These are phyloP conservation scores for Adoxophyes honmai DNA, from an alignment of 1,140 invertebrate genomes.

Conservation along the genomic window DNA sequence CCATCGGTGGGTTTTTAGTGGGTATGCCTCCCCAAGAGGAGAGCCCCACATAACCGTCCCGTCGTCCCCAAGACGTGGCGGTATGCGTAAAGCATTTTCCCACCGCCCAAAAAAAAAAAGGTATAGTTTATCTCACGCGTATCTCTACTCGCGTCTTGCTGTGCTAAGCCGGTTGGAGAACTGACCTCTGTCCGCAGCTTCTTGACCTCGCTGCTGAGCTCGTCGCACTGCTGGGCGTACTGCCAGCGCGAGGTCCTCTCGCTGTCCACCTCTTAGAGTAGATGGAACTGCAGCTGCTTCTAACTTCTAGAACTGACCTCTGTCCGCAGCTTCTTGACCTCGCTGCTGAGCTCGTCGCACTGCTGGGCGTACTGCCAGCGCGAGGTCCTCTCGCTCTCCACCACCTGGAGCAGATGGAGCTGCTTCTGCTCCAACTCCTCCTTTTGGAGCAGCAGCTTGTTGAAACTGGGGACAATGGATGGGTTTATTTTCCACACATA, in stretches of 20 bases:
- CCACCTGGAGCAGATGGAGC: slow-evolving; percentile 93
- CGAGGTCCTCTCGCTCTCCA: slow-evolving; percentile 94
- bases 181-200: slow-evolving; percentile 92
- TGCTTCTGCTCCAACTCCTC: slow-evolving; percentile 96
- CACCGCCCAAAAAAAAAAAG: too few relatives aligned
- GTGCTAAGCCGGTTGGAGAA: too few relatives aligned
- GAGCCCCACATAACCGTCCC: too few relatives aligned
- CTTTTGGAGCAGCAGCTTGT: slow-evolving; percentile 93
- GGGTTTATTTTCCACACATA: not conserved
- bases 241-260: slow-evolving; percentile 96
- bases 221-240: slow-evolving; percentile 95
- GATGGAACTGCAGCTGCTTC: slow-evolving; percentile 95
- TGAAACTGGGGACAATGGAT: slow-evolving; percentile 83
- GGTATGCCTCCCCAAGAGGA: too few relatives aligned
- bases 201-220: slow-evolving; percentile 92
- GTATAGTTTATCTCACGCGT: too few relatives aligned
- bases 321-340: slow-evolving; percentile 92
- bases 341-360: slow-evolving; percentile 91
- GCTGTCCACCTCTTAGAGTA: slow-evolving; percentile 94
- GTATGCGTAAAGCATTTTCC: too few relatives aligned
- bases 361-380: slow-evolving; percentile 96
- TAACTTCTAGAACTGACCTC: slow-evolving; percentile 93
- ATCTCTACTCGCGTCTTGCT: too few relatives aligned
- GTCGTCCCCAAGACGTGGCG: too few relatives aligned
- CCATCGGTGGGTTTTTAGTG: too few relatives aligned